A percentile compares a stretch with the other conserved stretches of the same genome.
Conservation (phyloP, 2,888 invertebrate genomes). For the Celastrina argiolus region DNA sequence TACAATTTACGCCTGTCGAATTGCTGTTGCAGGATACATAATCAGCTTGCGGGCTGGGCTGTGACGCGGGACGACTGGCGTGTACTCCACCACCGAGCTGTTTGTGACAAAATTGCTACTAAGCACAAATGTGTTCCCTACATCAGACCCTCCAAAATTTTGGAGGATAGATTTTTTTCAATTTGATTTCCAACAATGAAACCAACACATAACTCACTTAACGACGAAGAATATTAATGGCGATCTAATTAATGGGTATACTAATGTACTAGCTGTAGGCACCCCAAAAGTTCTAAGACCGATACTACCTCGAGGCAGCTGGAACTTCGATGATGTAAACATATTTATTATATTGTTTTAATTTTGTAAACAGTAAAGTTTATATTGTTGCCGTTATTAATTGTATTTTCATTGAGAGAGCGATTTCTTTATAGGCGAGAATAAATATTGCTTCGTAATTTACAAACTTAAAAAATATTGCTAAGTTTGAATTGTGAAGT, state of each 20-base stretch:
- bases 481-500: neutral
- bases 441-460: neutral
- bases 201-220: too few species aligned
- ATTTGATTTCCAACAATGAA: too few species aligned
- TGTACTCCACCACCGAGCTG: too few species aligned
- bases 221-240: neutral
- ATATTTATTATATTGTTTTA: neutral
- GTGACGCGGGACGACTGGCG: too few species aligned
- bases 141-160: too few species aligned
- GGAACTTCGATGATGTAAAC: neutral
- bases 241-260: neutral
- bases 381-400: neutral
- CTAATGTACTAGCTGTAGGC: neutral
- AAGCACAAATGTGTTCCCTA: too few species aligned
- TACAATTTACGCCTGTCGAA: too few species aligned
- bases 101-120: too few species aligned
- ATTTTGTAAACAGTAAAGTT: neutral
- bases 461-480: neutral
- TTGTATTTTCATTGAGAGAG: neutral
- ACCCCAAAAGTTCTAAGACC: neutral
- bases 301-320: neutral
- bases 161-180: too few species aligned
- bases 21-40: too few species aligned
- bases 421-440: neutral
- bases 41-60: too few species aligned